Evolutionary conservation across 2,113 vertebrate species (phyloP).

Genomic region (Castor canadensis): DNA sequence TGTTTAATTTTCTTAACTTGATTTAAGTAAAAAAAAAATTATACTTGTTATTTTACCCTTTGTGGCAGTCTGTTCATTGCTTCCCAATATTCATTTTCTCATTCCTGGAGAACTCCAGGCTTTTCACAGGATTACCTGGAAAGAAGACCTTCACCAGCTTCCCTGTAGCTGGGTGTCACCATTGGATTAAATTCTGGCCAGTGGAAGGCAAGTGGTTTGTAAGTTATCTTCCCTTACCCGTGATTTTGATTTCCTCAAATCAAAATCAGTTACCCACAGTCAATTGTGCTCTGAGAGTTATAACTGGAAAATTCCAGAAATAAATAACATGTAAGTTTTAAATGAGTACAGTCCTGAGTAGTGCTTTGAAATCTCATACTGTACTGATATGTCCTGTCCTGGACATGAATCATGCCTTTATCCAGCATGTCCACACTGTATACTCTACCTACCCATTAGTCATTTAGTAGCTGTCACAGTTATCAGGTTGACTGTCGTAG

Average conservation of each 20-base stretch:
- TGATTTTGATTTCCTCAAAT: neutral
- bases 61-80: neutral
- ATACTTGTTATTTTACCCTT: neutral
- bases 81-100: neutral
- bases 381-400: neutral
- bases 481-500: neutral
- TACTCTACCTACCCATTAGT: neutral
- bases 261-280: neutral
- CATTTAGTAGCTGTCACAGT: neutral
- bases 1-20: slow-evolving; percentile 22
- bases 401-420: neutral
- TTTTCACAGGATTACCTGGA: neutral
- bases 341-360: neutral
- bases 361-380: neutral
- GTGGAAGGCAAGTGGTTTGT: neutral
- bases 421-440: too few species aligned
- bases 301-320: neutral
- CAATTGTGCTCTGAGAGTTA: neutral
- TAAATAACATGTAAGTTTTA: neutral
- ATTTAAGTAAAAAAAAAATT: neutral
- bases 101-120: neutral
- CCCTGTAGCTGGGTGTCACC: neutral
- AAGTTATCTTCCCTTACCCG: neutral
- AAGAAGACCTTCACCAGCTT: neutral
- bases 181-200: neutral